Percentiles rank a stretch among this genome's conserved stretches.
These are phyloP conservation scores for Dynastes hyllus DNA, from an alignment of 2,888 invertebrate species.

Conservation along the genomic window DNA sequence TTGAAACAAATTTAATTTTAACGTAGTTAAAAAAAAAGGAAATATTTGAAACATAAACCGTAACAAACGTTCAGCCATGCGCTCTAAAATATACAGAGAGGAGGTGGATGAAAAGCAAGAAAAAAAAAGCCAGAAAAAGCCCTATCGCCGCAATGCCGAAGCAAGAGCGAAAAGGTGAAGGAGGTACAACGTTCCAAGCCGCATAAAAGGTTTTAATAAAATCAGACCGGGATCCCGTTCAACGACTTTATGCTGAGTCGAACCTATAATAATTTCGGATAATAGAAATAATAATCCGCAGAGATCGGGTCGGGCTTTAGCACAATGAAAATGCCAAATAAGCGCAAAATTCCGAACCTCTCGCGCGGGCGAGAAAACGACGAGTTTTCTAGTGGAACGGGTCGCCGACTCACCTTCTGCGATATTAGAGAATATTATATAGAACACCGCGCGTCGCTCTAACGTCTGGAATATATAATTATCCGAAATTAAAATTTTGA, in stretches of 20 bases:
- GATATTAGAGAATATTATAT: too few relatives aligned
- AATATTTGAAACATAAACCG: too few relatives aligned
- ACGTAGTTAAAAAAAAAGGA: too few relatives aligned
- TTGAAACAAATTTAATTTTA: too few relatives aligned
- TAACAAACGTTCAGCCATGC: too few relatives aligned
- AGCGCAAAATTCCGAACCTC: conserved; percentile 55
- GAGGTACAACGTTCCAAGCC: background rate
- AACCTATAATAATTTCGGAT: conserved; percentile 56
- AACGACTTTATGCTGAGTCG: conserved; percentile 54
- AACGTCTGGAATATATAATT: background rate
- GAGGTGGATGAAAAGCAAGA: too few relatives aligned
- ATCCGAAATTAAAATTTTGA: conserved; percentile 15
- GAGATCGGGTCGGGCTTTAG: conserved; percentile 48
- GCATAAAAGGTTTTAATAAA: conserved; percentile 43
- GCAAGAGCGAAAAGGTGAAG: background rate
- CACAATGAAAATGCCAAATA: conserved; percentile 60
- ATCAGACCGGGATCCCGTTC: conserved; percentile 24
- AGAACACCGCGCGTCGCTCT: too few relatives aligned
- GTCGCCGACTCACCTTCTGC: too few relatives aligned
- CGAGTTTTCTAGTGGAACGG: background rate
- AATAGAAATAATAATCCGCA: conserved; percentile 58
- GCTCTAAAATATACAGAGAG: too few relatives aligned
- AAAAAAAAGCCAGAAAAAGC: background rate
- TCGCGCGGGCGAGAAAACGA: background rate
- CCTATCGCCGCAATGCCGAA: background rate